Conservation (phyloP, 2,113 vertebrate species). For the Cichladusa arquata region DNA sequence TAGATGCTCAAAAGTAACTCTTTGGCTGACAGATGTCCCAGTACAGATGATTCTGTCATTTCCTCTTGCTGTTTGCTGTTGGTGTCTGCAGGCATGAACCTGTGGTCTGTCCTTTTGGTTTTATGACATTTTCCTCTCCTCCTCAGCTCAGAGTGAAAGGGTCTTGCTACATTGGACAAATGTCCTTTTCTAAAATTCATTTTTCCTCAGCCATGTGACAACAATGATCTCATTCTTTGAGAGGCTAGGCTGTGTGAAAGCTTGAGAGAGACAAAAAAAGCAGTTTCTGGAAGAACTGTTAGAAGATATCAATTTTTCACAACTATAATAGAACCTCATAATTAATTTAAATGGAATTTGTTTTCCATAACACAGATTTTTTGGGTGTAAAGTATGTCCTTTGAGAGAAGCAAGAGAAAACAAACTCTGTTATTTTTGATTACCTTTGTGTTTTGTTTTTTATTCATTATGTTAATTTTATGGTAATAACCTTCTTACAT, state of each 20-base stretch:
- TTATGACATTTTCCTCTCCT: not conserved
- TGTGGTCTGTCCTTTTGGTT: not conserved
- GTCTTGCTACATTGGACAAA: not conserved
- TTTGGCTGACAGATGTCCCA: not conserved
- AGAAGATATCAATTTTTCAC: not conserved
- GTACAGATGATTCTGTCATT: not conserved
- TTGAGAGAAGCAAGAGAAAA: slow-evolving; percentile 44
- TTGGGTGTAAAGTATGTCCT: slow-evolving; percentile 29
- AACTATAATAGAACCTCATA: slow-evolving; percentile 26
- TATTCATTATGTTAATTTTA: slow-evolving; percentile 65
- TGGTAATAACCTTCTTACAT: slow-evolving; percentile 59
- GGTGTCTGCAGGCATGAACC: not conserved
- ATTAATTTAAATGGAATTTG: slow-evolving; percentile 60
- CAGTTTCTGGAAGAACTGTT: slow-evolving; percentile 4
- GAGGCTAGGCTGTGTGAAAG: not conserved
- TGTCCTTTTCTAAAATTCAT: not conserved
- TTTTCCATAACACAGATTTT: slow-evolving; percentile 35
- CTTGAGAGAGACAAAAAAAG: slow-evolving; percentile 1
- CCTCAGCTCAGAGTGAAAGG: not conserved
- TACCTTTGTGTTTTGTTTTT: slow-evolving; percentile 67
- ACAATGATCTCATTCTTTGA: not conserved
- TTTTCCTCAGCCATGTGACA: not conserved
- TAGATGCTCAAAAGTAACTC: not conserved
- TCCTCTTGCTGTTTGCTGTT: not conserved
- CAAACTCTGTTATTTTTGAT: slow-evolving; percentile 66